These are phyloP conservation scores for Himalopsyche japonica DNA, from an alignment of 2,888 invertebrate species.

Conservation along the genomic window DNA sequence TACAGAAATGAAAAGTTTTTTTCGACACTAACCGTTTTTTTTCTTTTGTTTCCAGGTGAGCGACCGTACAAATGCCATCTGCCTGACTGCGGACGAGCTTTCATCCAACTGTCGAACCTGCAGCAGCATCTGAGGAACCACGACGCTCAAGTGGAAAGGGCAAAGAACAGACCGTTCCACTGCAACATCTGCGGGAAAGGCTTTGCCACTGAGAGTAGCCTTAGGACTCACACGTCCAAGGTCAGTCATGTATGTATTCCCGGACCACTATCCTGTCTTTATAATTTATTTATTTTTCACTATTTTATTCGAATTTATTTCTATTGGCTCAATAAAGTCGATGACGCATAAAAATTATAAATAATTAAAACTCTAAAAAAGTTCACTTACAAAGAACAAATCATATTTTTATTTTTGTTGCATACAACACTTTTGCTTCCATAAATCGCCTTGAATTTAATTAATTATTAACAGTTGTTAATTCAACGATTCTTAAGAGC, in stretches of 20 bases:
- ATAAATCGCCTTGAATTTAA: too few relatives aligned
- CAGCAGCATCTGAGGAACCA: conserved; percentile 96
- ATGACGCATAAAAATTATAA: too few relatives aligned
- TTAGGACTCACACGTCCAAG: conserved; percentile 95
- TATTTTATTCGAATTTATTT: conserved; percentile 10
- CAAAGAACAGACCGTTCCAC: conserved; percentile 93
- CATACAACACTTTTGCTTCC: too few relatives aligned
- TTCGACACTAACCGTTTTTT: not conserved
- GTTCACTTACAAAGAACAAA: too few relatives aligned
- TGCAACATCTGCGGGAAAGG: conserved; percentile 96
- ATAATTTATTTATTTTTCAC: conserved; percentile 7
- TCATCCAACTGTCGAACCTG: conserved; percentile 94
- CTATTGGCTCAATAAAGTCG: not conserved
- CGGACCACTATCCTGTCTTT: conserved; percentile 25
- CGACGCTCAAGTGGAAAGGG: conserved; percentile 92
- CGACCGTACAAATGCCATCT: conserved; percentile 96
- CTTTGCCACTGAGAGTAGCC: conserved; percentile 93
- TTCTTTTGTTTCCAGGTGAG: conserved; percentile 73
- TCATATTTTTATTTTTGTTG: too few relatives aligned
- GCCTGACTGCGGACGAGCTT: conserved; percentile 93
- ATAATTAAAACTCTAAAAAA: too few relatives aligned
- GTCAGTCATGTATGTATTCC: conserved; percentile 67
- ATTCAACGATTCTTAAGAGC: too few relatives aligned
- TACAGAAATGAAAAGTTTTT: not conserved
- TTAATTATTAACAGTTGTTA: too few relatives aligned